Base-by-base conservation (phyloP, 2,888 invertebrate species). In the Drosophila robusta region DNA sequence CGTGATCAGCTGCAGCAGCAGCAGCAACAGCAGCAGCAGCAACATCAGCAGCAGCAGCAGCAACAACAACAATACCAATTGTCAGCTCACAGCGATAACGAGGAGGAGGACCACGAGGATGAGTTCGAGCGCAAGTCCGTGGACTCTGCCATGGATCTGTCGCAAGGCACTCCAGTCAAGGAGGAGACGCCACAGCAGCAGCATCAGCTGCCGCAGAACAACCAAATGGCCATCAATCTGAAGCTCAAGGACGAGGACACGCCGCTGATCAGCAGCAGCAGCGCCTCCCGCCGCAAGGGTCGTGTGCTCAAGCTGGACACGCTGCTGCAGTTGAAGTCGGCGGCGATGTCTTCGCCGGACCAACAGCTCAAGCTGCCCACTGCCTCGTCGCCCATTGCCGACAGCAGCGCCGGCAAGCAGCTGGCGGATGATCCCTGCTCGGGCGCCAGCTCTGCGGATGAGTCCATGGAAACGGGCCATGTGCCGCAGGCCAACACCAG, bases 281-380 rank as follows among this genome's bases (percentile, higher is more conserved):
- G 71, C 24, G 92, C 42, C 90, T 74, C 84, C 0, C 81, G 97
- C 22, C 95, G 98, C 78, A 98, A 98, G 92, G 97, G 97, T 0
- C 95, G 95, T 51, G 97, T 98, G 0, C 95, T 95, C 83, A 97
- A 97, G 84, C 92, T 98, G 55, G 97, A 97, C 73, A 93, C 87
- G 1, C 63, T 85, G 32, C 45, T 89, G 38, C 90, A 90, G 50
- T 32, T 77, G 7, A 89, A 90, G 16, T 81, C 87, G 1, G 80
- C 75, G 4, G 79, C 85, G 0, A 61, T 88, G 24, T 70, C 79
- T 0, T 85, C 89, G 1, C 89, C 91, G 0, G 89, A 87, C n/a
- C 77, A 76, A 26, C 52, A 72, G 29, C 26, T 54, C 0, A 81
- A 77, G 38, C 42, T 71, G 57, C 89, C 83, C 32, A 82, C 89